phyloP scores from a whole-genome alignment of 2,113 vertebrate genomes.

The Notarius quadriscutis region DNA sequence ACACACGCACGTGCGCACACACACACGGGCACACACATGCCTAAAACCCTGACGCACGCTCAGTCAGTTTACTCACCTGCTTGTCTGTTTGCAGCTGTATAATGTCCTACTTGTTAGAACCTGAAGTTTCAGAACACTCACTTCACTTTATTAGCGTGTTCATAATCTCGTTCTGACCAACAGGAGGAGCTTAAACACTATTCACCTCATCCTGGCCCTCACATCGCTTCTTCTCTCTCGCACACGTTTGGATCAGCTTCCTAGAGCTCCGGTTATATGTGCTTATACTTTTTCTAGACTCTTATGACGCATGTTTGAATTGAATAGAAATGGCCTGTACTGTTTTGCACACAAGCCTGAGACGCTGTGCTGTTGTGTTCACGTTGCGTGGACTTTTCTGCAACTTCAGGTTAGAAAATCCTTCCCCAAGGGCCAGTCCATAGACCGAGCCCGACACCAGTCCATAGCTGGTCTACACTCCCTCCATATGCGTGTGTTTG shows the following conservation, averaged over 20 bases:
- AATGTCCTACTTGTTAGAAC: constrained; percentile 44
- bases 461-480: constrained; percentile 41
- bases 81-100: constrained; percentile 50
- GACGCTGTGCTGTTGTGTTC: constrained; percentile 67
- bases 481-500: constrained; percentile 23
- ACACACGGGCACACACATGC: constrained; percentile 25
- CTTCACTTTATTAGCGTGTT: constrained; percentile 41
- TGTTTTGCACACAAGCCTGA: constrained; percentile 71
- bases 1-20: constrained; percentile 35
- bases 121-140: constrained; percentile 69
- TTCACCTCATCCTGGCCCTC: constrained; percentile 17
- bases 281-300: constrained; percentile 37
- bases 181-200: constrained; percentile 47
- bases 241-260: constrained; percentile 14
- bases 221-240: neutral
- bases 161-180: constrained; percentile 37
- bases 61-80: constrained; percentile 35
- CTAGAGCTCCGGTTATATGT: constrained; percentile 32
- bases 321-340: constrained; percentile 65
- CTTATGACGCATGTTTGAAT: constrained; percentile 59
- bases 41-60: constrained; percentile 38
- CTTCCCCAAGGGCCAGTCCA: constrained; percentile 28
- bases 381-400: constrained; percentile 63
- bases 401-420: constrained; percentile 69
- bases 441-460: constrained; percentile 31